These are phyloP conservation scores for Oreonectes daqikongensis DNA, from an alignment of 2,797 vertebrate species.

Conservation along the genomic window DNA sequence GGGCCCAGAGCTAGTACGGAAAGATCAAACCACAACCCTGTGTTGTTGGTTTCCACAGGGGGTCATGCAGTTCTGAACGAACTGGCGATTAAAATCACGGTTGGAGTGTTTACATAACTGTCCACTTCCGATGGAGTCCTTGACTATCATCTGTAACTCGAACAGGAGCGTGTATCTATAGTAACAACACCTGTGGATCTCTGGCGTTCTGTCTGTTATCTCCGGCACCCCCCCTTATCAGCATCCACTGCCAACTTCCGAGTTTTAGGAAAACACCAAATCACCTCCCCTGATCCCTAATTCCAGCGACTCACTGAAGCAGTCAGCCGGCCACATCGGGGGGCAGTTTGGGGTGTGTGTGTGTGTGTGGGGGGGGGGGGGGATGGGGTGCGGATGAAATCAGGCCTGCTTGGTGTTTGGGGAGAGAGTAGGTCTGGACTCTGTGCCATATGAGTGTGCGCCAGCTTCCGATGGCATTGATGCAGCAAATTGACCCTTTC, in stretches of 20 bases:
- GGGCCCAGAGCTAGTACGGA: too few species aligned
- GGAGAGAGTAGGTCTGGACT: slow-evolving; percentile 25
- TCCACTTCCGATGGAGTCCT: slow-evolving; percentile 5
- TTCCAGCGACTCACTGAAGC: slow-evolving; percentile 42
- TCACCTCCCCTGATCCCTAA: slow-evolving; percentile 29
- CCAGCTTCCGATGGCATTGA: slow-evolving; percentile 73
- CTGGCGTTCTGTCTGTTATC: slow-evolving; percentile 20
- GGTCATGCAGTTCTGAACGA: neutral
- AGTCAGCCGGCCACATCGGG: slow-evolving; percentile 10
- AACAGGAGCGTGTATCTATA: slow-evolving; percentile 11
- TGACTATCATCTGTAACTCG: slow-evolving; percentile 2
- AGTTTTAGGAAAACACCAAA: slow-evolving; percentile 51
- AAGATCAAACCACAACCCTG: slow-evolving; percentile 1
- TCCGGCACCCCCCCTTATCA: slow-evolving; percentile 47
- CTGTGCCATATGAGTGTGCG: slow-evolving; percentile 57
- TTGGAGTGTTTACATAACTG: slow-evolving; percentile 21
- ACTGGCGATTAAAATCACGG: neutral
- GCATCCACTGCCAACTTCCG: slow-evolving; percentile 40
- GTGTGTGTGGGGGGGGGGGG: neutral
- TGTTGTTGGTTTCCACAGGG: neutral
- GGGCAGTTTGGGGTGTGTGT: neutral
- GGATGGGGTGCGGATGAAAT: slow-evolving; percentile 2
- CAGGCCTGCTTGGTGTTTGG: neutral
- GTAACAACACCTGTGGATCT: slow-evolving; percentile 34
- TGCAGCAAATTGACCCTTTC: slow-evolving; percentile 61